Base-by-base conservation (phyloP, 1,140 invertebrate genomes). In the Cydia amplana region DNA sequence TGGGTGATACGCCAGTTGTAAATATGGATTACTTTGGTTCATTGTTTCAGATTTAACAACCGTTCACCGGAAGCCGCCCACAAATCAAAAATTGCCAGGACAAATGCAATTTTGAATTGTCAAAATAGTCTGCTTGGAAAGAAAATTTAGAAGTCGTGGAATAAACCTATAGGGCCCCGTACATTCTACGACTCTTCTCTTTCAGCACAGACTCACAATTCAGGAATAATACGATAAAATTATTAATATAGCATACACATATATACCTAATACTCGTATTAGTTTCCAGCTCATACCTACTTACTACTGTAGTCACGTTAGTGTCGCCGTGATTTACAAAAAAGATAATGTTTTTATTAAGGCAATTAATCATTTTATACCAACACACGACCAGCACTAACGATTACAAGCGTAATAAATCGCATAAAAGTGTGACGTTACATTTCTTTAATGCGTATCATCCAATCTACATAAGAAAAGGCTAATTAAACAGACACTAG, bases 1-100 rank as follows among this genome's bases (percentile, higher is more conserved):
- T 36, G 18, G 65, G 65, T 70, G 65, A 70, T 70, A 36, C 32
- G 32, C 65, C 32, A 67, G 64, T 51, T 60, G 55, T 60, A 60
- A 60, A 60, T 60, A 60, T 60, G 55, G 55, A 60, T 23, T 60
- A 60, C 55, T 60, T 60, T 60, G 18, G 55, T 60, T 60, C 16
- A 20, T 60, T 20, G 55, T 60, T 60, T 46, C 43, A 46, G 12
- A 16, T 46, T 16, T 16, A 46, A 46, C 12, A 14, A 46, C 43
- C 43, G 12, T 46, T 46, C 14, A 46, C 43, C 43, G 14, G 9
- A 10, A 23, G 7, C 18, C 51, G 51, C 16, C 55, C 10, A n/a
- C 55, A 60, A 60, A 51, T n/a, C 0, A 18, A 20, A 60, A 2
- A 6, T 10, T 20, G 43, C 14, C 43, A 2, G 4, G 1, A 46